These are phyloP conservation scores for Oreortyx pictus DNA, from an alignment of 2,797 vertebrate genomes.

Conservation along the genomic window DNA sequence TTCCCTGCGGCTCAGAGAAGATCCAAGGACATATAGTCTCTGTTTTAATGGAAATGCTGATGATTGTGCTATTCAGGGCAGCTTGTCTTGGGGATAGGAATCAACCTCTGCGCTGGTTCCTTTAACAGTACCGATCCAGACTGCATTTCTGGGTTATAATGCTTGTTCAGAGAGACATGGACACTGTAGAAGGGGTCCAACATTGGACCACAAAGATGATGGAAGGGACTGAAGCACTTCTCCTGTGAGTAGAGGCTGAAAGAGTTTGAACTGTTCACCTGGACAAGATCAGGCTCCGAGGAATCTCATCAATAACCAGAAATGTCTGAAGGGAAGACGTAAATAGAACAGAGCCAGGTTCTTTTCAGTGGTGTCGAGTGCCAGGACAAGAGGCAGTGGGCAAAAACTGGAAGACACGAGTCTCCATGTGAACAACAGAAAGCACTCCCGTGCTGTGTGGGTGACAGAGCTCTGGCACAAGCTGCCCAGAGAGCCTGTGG, in stretches of 20 bases:
- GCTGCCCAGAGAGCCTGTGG: neutral
- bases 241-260: neutral
- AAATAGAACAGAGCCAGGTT: too few species aligned
- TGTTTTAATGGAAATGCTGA: slow-evolving; percentile 5
- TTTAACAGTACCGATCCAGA: neutral
- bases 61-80: neutral
- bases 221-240: neutral
- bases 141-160: neutral
- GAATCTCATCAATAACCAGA: too few species aligned
- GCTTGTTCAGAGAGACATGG: neutral
- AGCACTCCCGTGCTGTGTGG: too few species aligned
- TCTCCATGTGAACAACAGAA: too few species aligned
- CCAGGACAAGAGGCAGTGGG: too few species aligned
- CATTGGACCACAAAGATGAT: neutral
- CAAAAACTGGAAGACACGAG: too few species aligned
- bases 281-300: too few species aligned
- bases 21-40: neutral
- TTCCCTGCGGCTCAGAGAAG: neutral
- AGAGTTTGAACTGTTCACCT: neutral
- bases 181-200: neutral
- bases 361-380: too few species aligned
- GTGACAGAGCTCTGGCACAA: neutral
- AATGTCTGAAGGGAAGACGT: too few species aligned
- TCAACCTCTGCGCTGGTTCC: neutral
- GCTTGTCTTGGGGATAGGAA: neutral